Evolutionary conservation across 2,113 vertebrate genomes (phyloP).

Genomic region (Anoplopoma fimbria): DNA sequence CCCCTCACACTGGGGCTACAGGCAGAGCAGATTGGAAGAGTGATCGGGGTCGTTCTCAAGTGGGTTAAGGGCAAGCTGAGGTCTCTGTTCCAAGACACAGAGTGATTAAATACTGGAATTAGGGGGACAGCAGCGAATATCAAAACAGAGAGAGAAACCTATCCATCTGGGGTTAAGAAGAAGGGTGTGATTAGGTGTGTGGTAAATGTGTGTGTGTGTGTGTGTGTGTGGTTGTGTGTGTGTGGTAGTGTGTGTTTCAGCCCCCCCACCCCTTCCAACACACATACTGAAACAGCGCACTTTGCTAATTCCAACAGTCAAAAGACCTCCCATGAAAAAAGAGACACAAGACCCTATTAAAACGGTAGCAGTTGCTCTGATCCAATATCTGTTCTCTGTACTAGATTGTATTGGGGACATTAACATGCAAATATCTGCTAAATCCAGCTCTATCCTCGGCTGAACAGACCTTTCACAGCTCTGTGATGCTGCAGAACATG

Average conservation of each 20-base stretch:
- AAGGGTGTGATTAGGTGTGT: slow-evolving; percentile 69
- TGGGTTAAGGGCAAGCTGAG: slow-evolving; percentile 75
- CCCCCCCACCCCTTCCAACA: slow-evolving; percentile 22
- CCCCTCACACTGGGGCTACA: slow-evolving; percentile 61
- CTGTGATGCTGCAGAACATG: slow-evolving; percentile 40
- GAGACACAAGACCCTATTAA: slow-evolving; percentile 45
- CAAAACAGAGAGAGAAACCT: slow-evolving; percentile 73
- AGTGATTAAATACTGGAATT: slow-evolving; percentile 80
- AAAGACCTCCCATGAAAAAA: slow-evolving; percentile 72
- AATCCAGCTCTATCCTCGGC: slow-evolving; percentile 57
- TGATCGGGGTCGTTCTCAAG: slow-evolving; percentile 78
- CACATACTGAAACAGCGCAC: slow-evolving; percentile 58
- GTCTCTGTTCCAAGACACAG: slow-evolving; percentile 65
- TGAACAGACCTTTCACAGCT: slow-evolving; percentile 64
- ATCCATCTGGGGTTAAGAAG: slow-evolving; percentile 73
- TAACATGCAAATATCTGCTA: slow-evolving; percentile 79
- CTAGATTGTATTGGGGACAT: slow-evolving; percentile 67
- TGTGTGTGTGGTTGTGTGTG: slow-evolving; percentile 37
- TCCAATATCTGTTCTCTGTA: slow-evolving; percentile 68
- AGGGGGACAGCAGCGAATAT: slow-evolving; percentile 70
- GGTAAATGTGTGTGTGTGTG: slow-evolving; percentile 30
- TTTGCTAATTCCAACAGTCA: slow-evolving; percentile 74
- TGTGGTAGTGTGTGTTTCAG: slow-evolving; percentile 52
- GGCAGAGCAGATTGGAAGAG: slow-evolving; percentile 69
- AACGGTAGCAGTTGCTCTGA: slow-evolving; percentile 68